Evolutionary conservation across 2,888 invertebrate genomes (phyloP), one percentile per base, ranked within the genome.

Genomic region (Drosophila aldrichi): DNA sequence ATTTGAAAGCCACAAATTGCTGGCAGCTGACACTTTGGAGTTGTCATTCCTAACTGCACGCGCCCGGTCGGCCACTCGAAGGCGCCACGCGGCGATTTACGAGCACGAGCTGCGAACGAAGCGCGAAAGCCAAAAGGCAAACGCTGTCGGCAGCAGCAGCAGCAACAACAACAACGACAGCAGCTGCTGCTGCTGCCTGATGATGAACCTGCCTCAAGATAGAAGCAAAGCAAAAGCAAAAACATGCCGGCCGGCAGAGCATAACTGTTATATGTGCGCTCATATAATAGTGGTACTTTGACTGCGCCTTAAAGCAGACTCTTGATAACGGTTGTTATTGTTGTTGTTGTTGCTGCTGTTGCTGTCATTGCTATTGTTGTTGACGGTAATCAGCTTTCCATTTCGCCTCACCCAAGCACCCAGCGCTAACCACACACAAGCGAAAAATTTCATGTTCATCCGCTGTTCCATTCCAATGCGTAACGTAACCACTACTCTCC

Each of bases 1-100:
- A 74, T 84, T 80, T 82, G 58, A 87, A 82, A 80, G 80, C 80
- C 84, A 68, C 82, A 76, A 80, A 71, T 82, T 79, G 81, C 79
- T 81, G 85, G 85, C 79, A 81, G 81, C 77, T 84, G 85, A 85
- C 81, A 75, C 71, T 82, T 81, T 81, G 73, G 66, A 79, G 73
- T 70, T 82, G 79, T 77, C 81, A 82, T 67, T 82, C 79, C 74
- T 46, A 76, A 59, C 68, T 56, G 73, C 59, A 61, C 59, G 63
- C 49, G 63, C 49, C 32, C 48, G 58, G 59, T 63, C 57, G 58
- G 59, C 66, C 57, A 65, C 68, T 48, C 58, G 56, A 60, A 46
- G 56, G 68, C 52, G 29, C 59, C 52, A 52, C 44, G 66, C 76
- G 48, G 56, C 71, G 64, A 70, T 81, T 78, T 73, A 87, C 79